Base-by-base conservation (phyloP, 2,888 invertebrate genomes). In the Cylindroiulus punctatus region DNA sequence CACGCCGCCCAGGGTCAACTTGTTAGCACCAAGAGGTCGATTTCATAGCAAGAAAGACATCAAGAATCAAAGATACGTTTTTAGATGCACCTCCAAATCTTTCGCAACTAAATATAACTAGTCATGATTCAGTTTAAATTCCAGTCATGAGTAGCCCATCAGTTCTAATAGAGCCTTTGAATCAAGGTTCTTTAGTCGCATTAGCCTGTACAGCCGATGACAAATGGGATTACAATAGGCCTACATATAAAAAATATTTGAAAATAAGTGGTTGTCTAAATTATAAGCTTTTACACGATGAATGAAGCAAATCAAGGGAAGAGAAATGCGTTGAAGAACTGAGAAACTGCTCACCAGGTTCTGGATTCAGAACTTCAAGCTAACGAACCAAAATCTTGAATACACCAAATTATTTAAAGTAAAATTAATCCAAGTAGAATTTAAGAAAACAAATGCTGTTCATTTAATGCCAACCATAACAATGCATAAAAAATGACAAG, bases 151-250 rank as follows among this genome's bases (percentile, higher is more conserved):
- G 22, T 22, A 65, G 65, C 65, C 65, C 65, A 65, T 65, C 65
- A 22, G 65, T 65, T 30, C 10, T 76, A 30, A 8, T 14, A 2
- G 30, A 76, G 14, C 26, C 76, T 26, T 76, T 30, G 30, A 30
- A 76, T 30, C 30, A 30, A 10, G 76, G 76, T 30, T 76, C 26
- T 76, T 14, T 76, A 76, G 10, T 30, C 22, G 76, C 12, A 30
- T 76, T 76, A 30, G 76, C 30, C 76, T 0, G 76, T 26, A 76
- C 30, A 30, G 76, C 30, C 76, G 76, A 76, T 76, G 76, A 76
- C 76, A 76, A 30, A 76, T 22, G 26, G 3, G 2, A 76, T 30
- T 12, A 76, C 19, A 76, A 4, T 65, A 1, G 4, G 4, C 10
- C 5, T 26, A 26, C 19, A 4, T 8, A 10, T 65, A 4, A 57